Base-by-base conservation (phyloP, 2,797 vertebrate genomes). In the Cynopterus sphinx region DNA sequence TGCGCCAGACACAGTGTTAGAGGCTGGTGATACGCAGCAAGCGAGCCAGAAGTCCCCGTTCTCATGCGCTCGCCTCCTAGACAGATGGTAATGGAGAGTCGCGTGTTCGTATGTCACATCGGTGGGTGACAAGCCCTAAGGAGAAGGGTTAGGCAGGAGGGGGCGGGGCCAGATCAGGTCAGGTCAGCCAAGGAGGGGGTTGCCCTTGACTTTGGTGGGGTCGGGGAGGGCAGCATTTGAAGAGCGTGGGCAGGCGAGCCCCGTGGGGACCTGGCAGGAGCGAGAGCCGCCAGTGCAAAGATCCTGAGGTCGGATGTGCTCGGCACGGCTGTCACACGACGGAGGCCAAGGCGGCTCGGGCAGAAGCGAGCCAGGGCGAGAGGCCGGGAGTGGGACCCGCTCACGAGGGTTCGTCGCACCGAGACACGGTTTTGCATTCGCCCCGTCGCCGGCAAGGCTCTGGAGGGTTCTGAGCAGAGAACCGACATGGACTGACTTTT, bases 201-300 rank as follows among this genome's bases (percentile, higher is more conserved):
- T 21, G 10, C 21, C 7, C 28, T 77, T 28, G 41, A 12, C 36
- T 39, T 68, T 12, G 21, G 46, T 53, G 41, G 22, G 51, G 15
- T 53, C 22, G 21, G 59, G 16, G 24, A 61, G 11, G 61, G 71
- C 31, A 3, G 3, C n/a, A 1, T 13, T 24, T 31, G 16, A 61
- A 55, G 24, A 13, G 49, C 0, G 0, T 13, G 73, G 53, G 24
- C 36, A 1, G 36, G 15, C 6, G 22, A 59, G 9, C n/a, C 21
- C 63, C 15, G 15, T 3, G 13, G 67, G 24, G 8, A 43, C 2
- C 43, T 59, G 22, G 21, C 33, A 49, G 49, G 57, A 26, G 19
- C 9, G 24, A n/a, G 36, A 28, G 22, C 13, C 9, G 71, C 26
- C 71, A 21, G 49, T 43, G 33, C 81, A 55, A 92, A 96, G 82